Conservation (phyloP, 2,797 vertebrate genomes). For the Sebastes iracundus region DNA sequence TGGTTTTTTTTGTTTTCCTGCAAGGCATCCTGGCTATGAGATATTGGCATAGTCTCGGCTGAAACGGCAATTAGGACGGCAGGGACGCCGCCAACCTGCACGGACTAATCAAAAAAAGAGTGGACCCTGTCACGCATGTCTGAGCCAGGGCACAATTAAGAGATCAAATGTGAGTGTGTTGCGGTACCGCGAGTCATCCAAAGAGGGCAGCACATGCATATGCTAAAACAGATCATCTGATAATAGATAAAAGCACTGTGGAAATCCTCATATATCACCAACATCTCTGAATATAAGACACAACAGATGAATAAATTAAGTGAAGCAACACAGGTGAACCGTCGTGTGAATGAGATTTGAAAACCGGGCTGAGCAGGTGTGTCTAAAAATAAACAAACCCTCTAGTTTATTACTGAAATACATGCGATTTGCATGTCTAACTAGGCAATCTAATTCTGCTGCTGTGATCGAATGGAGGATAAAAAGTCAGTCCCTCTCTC, state of each 20-base stretch:
- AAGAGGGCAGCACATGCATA: constrained; percentile 70
- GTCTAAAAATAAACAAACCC: constrained; percentile 17
- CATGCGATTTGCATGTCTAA: constrained; percentile 40
- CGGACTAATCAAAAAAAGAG: constrained; percentile 29
- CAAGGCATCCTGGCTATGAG: constrained; percentile 26
- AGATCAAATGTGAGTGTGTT: constrained; percentile 20
- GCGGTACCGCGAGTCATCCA: constrained; percentile 31
- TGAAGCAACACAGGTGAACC: background rate
- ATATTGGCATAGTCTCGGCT: constrained; percentile 9
- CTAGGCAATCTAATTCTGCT: constrained; percentile 38
- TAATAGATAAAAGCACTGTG: constrained; percentile 1
- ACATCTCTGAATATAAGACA: constrained; percentile 1
- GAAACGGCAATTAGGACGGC: constrained; percentile 24
- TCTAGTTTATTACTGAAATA: constrained; percentile 20
- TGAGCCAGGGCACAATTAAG: constrained; percentile 17
- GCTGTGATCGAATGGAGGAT: constrained; percentile 58
- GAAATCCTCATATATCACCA: background rate
- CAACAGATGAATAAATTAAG: background rate
- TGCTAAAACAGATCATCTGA: constrained; percentile 9
- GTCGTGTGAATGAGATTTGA: background rate
- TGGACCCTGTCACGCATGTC: background rate
- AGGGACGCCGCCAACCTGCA: constrained; percentile 11
- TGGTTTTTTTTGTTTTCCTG: constrained; percentile 32
- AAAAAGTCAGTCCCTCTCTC: constrained; percentile 53
- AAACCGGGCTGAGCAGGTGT: background rate